Conservation (phyloP, 2,888 invertebrate genomes). For the Aspidapion aeneum region DNA sequence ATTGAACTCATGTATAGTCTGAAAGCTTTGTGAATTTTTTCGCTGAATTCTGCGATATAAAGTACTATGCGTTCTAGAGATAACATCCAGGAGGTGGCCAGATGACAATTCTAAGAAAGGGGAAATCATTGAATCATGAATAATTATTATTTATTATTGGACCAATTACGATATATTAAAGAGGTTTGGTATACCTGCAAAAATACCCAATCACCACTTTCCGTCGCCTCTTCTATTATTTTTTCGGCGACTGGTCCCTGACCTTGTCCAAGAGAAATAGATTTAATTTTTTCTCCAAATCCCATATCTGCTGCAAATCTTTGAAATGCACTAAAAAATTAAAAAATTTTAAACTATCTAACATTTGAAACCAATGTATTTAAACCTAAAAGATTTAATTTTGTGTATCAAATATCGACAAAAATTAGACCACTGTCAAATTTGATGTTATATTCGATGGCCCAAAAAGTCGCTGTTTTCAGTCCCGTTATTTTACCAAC, state of each 20-base stretch:
- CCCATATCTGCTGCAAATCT: conserved; percentile 77
- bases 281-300: conserved; percentile 63
- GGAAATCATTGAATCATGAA: conserved; percentile 10
- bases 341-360: background rate
- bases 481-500: too few species aligned
- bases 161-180: too few species aligned
- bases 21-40: conserved; percentile 67
- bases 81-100: conserved; percentile 93
- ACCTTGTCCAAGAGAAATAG: conserved; percentile 88
- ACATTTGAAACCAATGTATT: too few species aligned
- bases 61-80: conserved; percentile 75
- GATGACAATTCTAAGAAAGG: conserved; percentile 78
- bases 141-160: too few species aligned
- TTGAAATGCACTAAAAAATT: conserved; percentile 60
- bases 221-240: conserved; percentile 67
- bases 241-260: conserved; percentile 87
- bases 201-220: conserved; percentile 84
- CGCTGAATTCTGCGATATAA: conserved; percentile 63
- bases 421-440: background rate
- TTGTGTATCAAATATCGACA: too few species aligned
- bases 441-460: too few species aligned
- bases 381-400: too few species aligned
- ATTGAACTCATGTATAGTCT: conserved; percentile 86
- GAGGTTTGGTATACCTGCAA: conserved; percentile 77
- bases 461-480: too few species aligned